Evolutionary conservation across 2,888 invertebrate genomes (phyloP).

Genomic region (Beris morrisii): DNA sequence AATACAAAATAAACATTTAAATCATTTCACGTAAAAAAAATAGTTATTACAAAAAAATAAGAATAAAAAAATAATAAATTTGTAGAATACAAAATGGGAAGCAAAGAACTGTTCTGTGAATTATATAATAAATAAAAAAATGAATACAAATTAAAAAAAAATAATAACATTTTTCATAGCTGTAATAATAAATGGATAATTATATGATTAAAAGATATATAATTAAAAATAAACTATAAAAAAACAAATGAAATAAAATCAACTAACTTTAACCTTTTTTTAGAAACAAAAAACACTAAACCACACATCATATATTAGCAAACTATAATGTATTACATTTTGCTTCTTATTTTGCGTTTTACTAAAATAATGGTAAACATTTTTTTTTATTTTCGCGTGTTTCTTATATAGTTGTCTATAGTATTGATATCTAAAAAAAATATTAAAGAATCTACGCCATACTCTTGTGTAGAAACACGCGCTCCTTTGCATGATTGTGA

Average conservation of each 20-base stretch:
- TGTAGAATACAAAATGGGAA: slow-evolving; percentile 34
- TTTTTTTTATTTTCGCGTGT: not conserved
- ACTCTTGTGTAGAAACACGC: slow-evolving; percentile 25
- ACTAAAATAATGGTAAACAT: no score
- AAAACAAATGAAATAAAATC: not conserved
- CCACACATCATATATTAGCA: not conserved
- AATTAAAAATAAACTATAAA: not conserved
- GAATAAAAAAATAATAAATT: not conserved
- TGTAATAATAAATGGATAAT: not conserved
- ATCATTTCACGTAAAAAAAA: not conserved
- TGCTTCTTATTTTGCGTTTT: no score
- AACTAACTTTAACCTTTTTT: no score
- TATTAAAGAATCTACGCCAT: not conserved
- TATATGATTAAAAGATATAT: not conserved
- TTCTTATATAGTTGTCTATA: not conserved
- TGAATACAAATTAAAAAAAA: slow-evolving; percentile 13
- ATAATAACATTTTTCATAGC: slow-evolving; percentile 11
- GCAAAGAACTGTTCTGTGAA: slow-evolving; percentile 36
- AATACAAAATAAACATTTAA: not conserved
- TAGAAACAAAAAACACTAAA: not conserved
- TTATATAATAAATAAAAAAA: slow-evolving; percentile 17
- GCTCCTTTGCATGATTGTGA: slow-evolving; percentile 36
- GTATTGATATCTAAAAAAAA: no score
- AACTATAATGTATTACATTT: not conserved
- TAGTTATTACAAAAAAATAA: slow-evolving; percentile 7